These are phyloP conservation scores for Chouioia cunea DNA, from an alignment of 2,888 invertebrate species.

Conservation along the genomic window DNA sequence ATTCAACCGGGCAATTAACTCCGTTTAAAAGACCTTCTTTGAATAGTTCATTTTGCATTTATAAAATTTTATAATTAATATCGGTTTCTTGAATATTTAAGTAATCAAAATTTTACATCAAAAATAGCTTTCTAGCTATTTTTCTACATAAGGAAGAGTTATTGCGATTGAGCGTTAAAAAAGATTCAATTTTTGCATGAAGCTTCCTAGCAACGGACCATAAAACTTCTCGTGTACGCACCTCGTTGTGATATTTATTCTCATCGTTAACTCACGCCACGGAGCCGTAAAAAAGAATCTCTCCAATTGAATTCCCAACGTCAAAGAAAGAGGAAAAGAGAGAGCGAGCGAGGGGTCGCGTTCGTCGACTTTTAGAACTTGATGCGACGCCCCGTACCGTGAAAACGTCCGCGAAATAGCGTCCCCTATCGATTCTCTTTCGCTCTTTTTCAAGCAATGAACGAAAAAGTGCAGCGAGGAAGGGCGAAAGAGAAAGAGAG, in stretches of 20 bases:
- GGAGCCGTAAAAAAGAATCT: constrained; percentile 5
- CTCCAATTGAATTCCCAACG: constrained; percentile 19
- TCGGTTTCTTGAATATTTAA: no score
- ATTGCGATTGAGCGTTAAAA: not conserved
- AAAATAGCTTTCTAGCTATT: no score
- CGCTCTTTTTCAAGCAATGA: constrained; percentile 1
- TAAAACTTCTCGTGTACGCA: no score
- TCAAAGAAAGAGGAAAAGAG: constrained; percentile 1
- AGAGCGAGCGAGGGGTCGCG: not conserved
- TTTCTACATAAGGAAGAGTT: not conserved
- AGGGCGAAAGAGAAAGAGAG: not conserved
- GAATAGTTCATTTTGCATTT: no score
- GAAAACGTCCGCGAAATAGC: constrained; percentile 17
- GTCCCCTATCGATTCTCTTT: constrained; percentile 18
- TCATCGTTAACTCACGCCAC: not conserved
- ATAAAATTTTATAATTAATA: no score
- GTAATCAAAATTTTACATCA: no score
- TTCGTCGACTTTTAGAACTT: constrained; percentile 19
- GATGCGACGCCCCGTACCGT: constrained; percentile 14
- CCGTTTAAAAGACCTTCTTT: no score
- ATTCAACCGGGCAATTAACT: no score
- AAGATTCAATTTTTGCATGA: no score
- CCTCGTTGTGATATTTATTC: not conserved
- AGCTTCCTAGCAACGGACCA: no score
- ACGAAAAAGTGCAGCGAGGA: not conserved